Base-by-base conservation (phyloP, 1,140 invertebrate species). In the Euura saliciscinereae region DNA sequence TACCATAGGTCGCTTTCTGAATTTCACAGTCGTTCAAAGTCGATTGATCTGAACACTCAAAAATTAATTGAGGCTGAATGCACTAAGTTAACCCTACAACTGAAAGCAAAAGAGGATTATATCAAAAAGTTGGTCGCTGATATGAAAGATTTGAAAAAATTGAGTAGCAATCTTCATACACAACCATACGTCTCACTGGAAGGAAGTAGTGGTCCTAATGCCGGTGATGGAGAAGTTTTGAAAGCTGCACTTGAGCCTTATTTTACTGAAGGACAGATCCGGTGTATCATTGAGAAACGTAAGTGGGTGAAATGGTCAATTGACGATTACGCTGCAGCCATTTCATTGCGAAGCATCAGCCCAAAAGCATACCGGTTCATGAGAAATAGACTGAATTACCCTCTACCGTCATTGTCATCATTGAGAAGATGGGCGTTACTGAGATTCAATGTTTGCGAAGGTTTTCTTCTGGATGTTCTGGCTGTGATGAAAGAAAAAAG, bases 311-410 rank as follows among this genome's bases (percentile, higher is more conserved):
- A 72, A 45, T 69, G 44, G 11, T 13, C 45, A 13, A 44, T 69
- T 72, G 51, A 28, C 44, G 70, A 44, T 72, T 73, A 11, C 10
- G 69, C 10, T 28, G 13, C 43, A 28, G 77, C 78, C 6, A 75
- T 78, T 67, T 66, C 77, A 4, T 45, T 79, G 2, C 43, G 64
- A 8, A 68, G 44, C 11, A 43, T 75, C 7, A 72, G 72, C 43
- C n/a, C 71, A 44, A 74, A 74, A 69, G 72, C 67, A 8, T 77
- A 78, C 68, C 0, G 65, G 46, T 78, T 75, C 71, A 51, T 79
- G 10, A 72, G 75, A 66, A 71, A 71, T 43, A 71, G 71, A 65
- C 51, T 66, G 11, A 73, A 75, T n/a, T 45, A 70, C 59, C 75
- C 78, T 45, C 65, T 78, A 3, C 74, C 78, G 43, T 43, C 42